These are phyloP conservation scores for Gouania willdenowi DNA, from an alignment of 2,797 vertebrate genomes.

Conservation along the genomic window DNA sequence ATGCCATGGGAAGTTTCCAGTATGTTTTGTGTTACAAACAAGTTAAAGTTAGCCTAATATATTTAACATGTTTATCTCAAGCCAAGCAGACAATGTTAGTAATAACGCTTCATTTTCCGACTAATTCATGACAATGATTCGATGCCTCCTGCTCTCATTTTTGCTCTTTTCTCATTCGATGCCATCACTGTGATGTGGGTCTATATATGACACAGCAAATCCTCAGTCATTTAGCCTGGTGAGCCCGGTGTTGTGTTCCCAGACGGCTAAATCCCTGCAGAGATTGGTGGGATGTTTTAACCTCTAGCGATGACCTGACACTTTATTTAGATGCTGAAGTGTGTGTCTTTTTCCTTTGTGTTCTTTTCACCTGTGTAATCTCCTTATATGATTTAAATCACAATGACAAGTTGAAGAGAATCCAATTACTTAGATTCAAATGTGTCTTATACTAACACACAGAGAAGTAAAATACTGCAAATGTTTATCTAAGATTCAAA, in stretches of 20 bases:
- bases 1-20: too few species aligned
- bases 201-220: constrained; percentile 63
- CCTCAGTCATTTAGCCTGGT: constrained; percentile 57
- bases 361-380: background rate
- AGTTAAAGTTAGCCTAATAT: too few species aligned
- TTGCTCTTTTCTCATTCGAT: constrained; percentile 16
- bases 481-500: too few species aligned
- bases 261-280: constrained; percentile 51
- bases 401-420: too few species aligned
- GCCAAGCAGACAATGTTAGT: too few species aligned
- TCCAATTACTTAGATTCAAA: background rate
- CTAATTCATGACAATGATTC: constrained; percentile 15
- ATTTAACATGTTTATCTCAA: too few species aligned
- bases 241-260: constrained; percentile 60
- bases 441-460: background rate
- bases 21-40: too few species aligned
- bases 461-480: too few species aligned
- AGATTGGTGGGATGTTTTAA: constrained; percentile 49
- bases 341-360: constrained; percentile 29
- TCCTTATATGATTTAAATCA: background rate
- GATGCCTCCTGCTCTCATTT: constrained; percentile 37
- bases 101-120: too few species aligned
- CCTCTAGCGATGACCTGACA: constrained; percentile 19
- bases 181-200: constrained; percentile 36
- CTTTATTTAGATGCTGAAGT: constrained; percentile 56